These are phyloP conservation scores for Alca torda DNA, from an alignment of 2,797 vertebrate genomes.

Conservation along the genomic window DNA sequence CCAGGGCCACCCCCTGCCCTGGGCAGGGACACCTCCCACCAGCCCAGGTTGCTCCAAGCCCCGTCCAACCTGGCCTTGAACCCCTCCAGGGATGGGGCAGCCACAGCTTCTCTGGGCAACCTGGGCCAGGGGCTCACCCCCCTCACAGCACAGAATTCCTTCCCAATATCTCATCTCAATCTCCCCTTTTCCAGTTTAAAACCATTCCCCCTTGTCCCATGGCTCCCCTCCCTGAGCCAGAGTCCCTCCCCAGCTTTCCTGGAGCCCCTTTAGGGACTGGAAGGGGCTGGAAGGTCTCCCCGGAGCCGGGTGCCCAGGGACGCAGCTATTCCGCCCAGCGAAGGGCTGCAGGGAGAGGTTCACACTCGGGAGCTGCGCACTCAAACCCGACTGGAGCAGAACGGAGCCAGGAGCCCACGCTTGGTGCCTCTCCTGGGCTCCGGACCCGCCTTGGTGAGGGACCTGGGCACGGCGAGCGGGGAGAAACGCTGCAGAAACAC, in stretches of 20 bases:
- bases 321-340: neutral
- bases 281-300: neutral
- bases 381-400: neutral
- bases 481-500: fast-evolving
- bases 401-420: neutral
- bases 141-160: no score
- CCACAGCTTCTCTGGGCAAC: no score
- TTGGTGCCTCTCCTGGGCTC: neutral
- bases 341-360: neutral
- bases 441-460: neutral
- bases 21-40: neutral
- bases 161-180: neutral
- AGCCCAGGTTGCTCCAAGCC: neutral
- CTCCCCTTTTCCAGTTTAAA: neutral
- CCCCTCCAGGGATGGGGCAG: neutral
- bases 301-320: neutral
- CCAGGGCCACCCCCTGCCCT: neutral
- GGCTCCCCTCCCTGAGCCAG: no score
- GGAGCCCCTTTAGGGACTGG: neutral
- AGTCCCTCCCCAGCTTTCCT: neutral
- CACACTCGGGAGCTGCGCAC: neutral
- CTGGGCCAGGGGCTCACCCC: no score
- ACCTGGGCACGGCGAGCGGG: fast-evolving
- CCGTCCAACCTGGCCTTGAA: neutral
- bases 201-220: neutral